Conservation (phyloP, 2,888 invertebrate species). For the Netelia inedita region DNA sequence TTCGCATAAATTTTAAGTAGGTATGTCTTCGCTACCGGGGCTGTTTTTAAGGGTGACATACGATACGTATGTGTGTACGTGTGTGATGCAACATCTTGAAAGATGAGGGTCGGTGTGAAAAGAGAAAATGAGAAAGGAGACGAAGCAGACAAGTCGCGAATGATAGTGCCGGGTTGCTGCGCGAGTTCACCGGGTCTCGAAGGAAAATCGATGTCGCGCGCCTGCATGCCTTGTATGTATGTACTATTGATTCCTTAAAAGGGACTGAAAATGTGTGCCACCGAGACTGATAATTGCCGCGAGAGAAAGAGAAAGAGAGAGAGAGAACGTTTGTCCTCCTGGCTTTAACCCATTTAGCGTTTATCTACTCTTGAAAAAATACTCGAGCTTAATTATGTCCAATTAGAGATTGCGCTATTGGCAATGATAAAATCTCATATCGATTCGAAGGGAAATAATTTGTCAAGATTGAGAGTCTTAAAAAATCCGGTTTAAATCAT, state of each 20-base stretch:
- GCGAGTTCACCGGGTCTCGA: constrained; percentile 53
- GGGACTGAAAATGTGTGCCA: constrained; percentile 27
- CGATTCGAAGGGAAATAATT: too few species aligned
- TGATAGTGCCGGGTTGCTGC: constrained; percentile 30
- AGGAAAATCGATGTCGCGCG: constrained; percentile 50
- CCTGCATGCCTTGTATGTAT: constrained; percentile 6
- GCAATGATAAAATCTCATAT: too few species aligned
- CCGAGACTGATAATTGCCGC: constrained; percentile 15
- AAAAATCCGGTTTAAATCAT: too few species aligned
- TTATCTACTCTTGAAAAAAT: too few species aligned
- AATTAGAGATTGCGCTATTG: constrained; percentile 4
- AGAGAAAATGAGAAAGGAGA: neutral
- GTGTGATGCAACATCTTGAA: constrained; percentile 61
- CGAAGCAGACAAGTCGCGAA: constrained; percentile 40
- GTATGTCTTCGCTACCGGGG: neutral
- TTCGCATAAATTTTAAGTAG: constrained; percentile 32
- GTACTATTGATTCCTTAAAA: constrained; percentile 40
- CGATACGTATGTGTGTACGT: neutral
- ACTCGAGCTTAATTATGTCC: neutral
- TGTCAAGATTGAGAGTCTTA: too few species aligned
- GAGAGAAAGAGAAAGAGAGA: neutral
- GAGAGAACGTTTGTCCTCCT: neutral
- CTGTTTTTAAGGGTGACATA: neutral
- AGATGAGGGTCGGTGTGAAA: constrained; percentile 30
- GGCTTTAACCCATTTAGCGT: neutral